phyloP scores from a whole-genome alignment of 2,797 vertebrate genomes.

The Manis javanica region DNA sequence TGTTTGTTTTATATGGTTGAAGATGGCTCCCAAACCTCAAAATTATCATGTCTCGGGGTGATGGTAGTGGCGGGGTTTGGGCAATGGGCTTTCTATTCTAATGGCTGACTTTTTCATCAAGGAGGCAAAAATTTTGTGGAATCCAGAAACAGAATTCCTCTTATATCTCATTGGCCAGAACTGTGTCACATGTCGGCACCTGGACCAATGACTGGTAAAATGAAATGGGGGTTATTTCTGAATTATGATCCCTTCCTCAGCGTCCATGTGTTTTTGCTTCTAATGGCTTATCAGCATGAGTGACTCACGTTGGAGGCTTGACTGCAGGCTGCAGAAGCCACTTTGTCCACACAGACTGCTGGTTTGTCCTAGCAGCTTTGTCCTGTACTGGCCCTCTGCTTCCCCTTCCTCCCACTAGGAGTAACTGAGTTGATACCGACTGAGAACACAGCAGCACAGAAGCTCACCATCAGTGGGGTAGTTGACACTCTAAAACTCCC shows the following conservation, averaged over 20 bases:
- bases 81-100: too few species aligned
- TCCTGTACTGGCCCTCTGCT: neutral
- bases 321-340: neutral
- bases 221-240: neutral
- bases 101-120: too few species aligned
- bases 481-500: neutral
- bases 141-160: neutral
- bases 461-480: neutral
- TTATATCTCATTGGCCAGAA: neutral
- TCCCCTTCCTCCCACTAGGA: neutral
- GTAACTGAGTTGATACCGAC: neutral
- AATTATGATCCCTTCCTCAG: neutral
- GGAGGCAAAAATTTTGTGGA: too few species aligned
- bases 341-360: neutral
- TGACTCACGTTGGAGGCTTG: neutral
- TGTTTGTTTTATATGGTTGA: too few species aligned
- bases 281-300: rapidly evolving
- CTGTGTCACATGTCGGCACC: too few species aligned
- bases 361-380: neutral
- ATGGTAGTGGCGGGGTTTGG: too few species aligned
- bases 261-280: neutral
- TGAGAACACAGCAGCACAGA: neutral
- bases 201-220: too few species aligned
- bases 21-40: too few species aligned
- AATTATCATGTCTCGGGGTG: too few species aligned